Base-by-base conservation (phyloP, 2,888 invertebrate species). In the Eustalomyia histrio region DNA sequence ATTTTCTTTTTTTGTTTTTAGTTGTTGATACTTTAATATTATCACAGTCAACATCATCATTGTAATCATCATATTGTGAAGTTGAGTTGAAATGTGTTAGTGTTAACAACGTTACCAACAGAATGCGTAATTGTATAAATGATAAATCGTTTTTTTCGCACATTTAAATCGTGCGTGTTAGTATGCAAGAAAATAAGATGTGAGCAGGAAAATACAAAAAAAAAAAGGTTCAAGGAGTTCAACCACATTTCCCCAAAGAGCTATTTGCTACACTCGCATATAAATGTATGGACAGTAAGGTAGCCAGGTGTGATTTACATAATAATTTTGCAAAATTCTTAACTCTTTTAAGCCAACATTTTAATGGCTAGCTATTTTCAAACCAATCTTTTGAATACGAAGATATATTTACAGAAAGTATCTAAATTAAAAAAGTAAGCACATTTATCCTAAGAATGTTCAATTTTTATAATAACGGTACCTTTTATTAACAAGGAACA, bases 71-170 rank as follows among this genome's bases (percentile, higher is more conserved):
- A 9, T 55, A 67, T 52, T 61, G 53, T 60, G 55, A 10, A 33
- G 29, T 29, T 55, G 47, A 39, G 39, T 68, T 68, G 75, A 64
- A 50, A 52, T 50, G 14, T 61, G 75, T 55, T 24, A 69, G 71
- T 75, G 60, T 63, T 72, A 67, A 76, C 60, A 72, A 78, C 63
- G 73, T 76, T 78, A 79, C 69, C 64, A 82, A 58, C 83, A 83
- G 79, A 84, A 83, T 83, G 82, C 82, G 82, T 84, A 85, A 84
- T 84, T 84, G 81, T 80, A 68, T 80, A 80, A 83, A 84, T 85
- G 83, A 84, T 84, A 83, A 84, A 84, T 84, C 79, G 84, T 69
- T 82, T 82, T 83, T 81, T 67, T 81, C 71, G 78, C 81, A 81
- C 81, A 81, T 81, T 75, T 81, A 78, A 81, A 78, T 81, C 73